Percentiles rank a stretch among this genome's conserved stretches.
Conservation (phyloP, 2,113 vertebrate genomes). For the Austrofundulus limnaeus region DNA sequence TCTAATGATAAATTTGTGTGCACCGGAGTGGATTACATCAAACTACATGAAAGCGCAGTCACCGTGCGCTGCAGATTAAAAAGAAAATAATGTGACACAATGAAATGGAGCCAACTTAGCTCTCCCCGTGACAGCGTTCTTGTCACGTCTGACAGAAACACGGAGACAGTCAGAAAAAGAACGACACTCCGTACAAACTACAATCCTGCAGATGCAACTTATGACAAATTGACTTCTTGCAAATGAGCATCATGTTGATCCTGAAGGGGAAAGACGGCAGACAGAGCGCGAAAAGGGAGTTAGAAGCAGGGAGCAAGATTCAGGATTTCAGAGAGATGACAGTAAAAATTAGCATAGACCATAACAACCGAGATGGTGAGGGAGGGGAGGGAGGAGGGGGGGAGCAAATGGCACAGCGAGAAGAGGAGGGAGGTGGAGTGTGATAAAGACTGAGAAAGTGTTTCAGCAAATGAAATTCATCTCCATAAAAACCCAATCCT, state of each 20-base stretch:
- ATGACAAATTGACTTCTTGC: conserved; percentile 39
- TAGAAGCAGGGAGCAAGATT: neutral
- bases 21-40: conserved; percentile 11
- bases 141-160: conserved; percentile 29
- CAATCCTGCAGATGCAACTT: conserved; percentile 7
- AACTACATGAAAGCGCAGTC: conserved; percentile 6
- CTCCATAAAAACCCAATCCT: conserved; percentile 70
- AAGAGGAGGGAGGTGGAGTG: neutral
- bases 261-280: conserved; percentile 4
- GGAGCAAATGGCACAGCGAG: neutral
- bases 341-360: neutral
- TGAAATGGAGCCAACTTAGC: conserved; percentile 21
- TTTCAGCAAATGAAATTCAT: conserved; percentile 63
- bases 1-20: neutral
- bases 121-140: conserved; percentile 23
- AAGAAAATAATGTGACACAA: conserved; percentile 39
- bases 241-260: conserved; percentile 45
- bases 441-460: conserved; percentile 14
- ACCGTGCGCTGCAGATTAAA: conserved; percentile 25
- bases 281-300: neutral
- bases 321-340: neutral
- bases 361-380: neutral
- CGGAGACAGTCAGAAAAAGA: conserved; percentile 1
- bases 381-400: neutral
- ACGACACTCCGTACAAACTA: neutral